Evolutionary conservation across 2,888 invertebrate species (phyloP), one percentile per base, ranked within the genome.

Genomic region (Ametastegia equiseti): DNA sequence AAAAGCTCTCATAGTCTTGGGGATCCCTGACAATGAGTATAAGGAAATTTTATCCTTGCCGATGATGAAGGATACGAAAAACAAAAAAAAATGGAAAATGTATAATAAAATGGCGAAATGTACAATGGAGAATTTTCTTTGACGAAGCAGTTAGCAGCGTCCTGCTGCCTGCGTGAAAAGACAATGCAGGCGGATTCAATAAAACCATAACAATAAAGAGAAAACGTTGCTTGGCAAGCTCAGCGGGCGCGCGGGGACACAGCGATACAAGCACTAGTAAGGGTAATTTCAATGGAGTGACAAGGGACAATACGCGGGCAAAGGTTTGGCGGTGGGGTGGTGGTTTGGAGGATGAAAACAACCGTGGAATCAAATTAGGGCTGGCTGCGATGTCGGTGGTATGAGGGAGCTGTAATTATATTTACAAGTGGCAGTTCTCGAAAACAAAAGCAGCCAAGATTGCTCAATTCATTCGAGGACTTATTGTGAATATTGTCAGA

Each of bases 271-370:
- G 73, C 73, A 75, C 80, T 80, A 73, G 81, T 79, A 81, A 87
- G 88, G 90, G 90, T 91, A 91, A 91, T 91, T 91, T 91, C 91
- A 91, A 90, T 91, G 91, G 90, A 91, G 90, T 91, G 90, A 90
- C 89, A 90, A 87, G 88, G 91, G 90, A 91, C 91, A 91, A 91
- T 91, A 89, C 89, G 89, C 85, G 87, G 85, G 86, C 85, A 86
- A 85, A 86, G 86, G 86, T 84, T 83, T 83, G 85, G 85, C 85
- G 65, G 80, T 36, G 71, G 83, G 45, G 79, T 73, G 83, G 81
- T 33, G 69, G 80, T 79, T 69, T 60, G 86, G 84, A 84, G 88
- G 89, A 86, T 88, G 90, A 90, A 91, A 91, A 91, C 90, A 91
- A 90, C 90, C 90, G 89, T 88, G 87, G 89, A 91, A 91, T 91